These are phyloP conservation scores for Nycticebus coucang DNA, from an alignment of 2,113 vertebrate genomes.

Conservation along the genomic window DNA sequence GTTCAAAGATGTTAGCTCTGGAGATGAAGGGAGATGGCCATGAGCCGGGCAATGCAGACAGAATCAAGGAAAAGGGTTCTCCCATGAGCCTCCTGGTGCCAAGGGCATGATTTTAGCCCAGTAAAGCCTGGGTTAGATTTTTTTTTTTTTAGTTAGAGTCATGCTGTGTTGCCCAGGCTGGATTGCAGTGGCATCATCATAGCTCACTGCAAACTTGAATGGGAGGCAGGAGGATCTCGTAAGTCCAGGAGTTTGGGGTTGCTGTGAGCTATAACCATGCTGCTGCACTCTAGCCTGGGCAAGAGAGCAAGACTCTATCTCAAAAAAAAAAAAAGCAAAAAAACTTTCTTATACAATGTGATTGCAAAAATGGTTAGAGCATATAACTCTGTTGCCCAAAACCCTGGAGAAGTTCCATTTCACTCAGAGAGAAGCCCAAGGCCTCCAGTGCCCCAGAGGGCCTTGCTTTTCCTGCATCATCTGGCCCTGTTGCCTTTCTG, in stretches of 20 bases:
- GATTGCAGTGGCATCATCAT: too few species aligned
- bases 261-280: too few species aligned
- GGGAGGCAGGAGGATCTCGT: too few species aligned
- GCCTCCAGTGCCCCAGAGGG: too few species aligned
- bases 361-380: neutral
- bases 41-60: neutral
- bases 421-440: neutral
- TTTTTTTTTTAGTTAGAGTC: too few species aligned
- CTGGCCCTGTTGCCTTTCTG: neutral
- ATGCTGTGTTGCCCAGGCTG: too few species aligned
- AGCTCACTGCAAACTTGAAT: too few species aligned
- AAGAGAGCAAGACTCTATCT: too few species aligned
- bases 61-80: neutral
- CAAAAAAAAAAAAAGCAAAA: too few species aligned
- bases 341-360: neutral
- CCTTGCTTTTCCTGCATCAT: fast-evolving
- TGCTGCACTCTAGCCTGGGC: too few species aligned
- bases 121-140: neutral
- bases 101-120: neutral
- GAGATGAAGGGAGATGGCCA: neutral
- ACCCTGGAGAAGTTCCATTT: neutral
- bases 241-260: too few species aligned
- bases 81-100: neutral
- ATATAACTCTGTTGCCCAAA: neutral
- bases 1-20: neutral